phyloP scores from a whole-genome alignment of 2,113 vertebrate species.

The Bubo blakistoni region DNA sequence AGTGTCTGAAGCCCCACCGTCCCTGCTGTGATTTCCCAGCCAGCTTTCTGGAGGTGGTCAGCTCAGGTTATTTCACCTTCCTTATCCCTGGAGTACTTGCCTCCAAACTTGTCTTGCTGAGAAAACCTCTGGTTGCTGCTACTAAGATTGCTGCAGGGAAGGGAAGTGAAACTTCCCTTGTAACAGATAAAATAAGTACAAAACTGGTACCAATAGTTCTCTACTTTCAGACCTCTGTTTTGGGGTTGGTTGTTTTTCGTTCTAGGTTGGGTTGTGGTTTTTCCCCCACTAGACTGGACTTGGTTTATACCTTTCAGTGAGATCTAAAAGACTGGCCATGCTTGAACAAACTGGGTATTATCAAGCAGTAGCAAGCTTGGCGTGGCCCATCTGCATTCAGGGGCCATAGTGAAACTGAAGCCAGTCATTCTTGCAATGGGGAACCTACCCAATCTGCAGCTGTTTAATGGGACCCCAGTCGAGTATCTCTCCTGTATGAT shows the following conservation, averaged over 20 bases:
- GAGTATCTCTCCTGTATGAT: background rate
- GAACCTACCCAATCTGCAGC: background rate
- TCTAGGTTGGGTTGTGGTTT: background rate
- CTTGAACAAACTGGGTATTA: background rate
- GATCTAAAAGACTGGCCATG: background rate
- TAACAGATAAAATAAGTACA: background rate
- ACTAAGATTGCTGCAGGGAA: background rate
- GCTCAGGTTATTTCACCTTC: background rate
- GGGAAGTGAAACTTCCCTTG: background rate
- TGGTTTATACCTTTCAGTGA: background rate
- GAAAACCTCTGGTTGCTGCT: background rate
- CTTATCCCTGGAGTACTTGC: background rate
- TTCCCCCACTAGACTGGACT: background rate
- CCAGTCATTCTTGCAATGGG: background rate
- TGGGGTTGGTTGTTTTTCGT: background rate
- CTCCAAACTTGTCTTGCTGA: background rate
- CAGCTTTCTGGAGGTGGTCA: background rate
- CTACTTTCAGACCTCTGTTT: background rate
- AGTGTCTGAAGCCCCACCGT: background rate
- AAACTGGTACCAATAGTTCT: background rate
- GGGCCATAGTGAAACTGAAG: background rate
- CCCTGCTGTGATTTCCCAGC: background rate
- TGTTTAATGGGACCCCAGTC: fast-evolving
- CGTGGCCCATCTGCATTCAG: background rate
- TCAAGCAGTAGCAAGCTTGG: background rate